Conservation (phyloP, 2,797 vertebrate species). For the Acropternis orthonyx region DNA sequence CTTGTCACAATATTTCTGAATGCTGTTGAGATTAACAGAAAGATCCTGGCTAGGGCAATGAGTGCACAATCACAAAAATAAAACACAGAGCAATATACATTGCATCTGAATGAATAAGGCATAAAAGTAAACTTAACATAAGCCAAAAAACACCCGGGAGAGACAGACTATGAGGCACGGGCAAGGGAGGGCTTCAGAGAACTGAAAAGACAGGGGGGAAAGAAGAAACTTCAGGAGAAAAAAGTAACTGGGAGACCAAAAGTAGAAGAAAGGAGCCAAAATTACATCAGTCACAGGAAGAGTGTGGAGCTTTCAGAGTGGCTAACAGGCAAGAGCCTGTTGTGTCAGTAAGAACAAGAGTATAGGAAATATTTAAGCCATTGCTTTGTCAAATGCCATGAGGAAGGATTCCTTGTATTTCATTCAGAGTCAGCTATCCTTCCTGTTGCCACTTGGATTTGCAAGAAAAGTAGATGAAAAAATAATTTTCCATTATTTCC, state of each 20-base stretch:
- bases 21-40: background rate
- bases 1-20: background rate
- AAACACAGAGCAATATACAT: rapidly evolving
- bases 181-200: background rate
- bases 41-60: background rate
- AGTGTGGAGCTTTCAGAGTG: background rate
- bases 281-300: background rate
- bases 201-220: background rate
- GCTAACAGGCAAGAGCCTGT: background rate
- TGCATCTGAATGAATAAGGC: background rate
- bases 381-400: background rate
- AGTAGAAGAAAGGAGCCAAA: background rate
- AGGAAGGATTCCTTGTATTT: background rate
- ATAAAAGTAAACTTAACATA: background rate
- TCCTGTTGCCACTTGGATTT: background rate
- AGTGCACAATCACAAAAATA: background rate
- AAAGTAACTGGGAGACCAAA: background rate
- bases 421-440: background rate
- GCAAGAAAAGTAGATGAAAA: background rate
- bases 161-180: background rate
- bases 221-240: background rate
- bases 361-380: background rate
- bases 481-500: background rate
- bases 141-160: background rate
- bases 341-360: background rate